A percentile compares a stretch with the other conserved stretches of the same genome.
These are phyloP conservation scores for Adelges cooleyi DNA, from an alignment of 1,140 invertebrate genomes.

Conservation along the genomic window DNA sequence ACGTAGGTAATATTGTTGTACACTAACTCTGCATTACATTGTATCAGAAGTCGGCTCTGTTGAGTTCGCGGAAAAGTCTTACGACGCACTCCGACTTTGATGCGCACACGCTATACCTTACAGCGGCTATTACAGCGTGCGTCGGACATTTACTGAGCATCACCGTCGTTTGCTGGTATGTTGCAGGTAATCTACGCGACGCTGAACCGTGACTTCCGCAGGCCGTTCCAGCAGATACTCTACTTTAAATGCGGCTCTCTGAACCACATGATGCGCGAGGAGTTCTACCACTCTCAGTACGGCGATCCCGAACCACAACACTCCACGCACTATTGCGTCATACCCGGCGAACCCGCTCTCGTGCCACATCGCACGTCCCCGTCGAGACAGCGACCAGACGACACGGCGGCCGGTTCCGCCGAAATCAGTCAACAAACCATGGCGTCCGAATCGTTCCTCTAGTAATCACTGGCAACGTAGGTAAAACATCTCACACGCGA, in stretches of 20 bases:
- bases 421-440: neutral
- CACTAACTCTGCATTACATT: no score
- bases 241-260: constrained; percentile 77
- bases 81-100: no score
- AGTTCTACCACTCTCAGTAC: constrained; percentile 84
- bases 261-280: constrained; percentile 81
- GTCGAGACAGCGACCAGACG: neutral
- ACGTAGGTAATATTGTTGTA: no score
- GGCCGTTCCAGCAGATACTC: constrained; percentile 81
- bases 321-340: constrained; percentile 26
- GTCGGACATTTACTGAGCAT: no score
- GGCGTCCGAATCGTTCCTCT: constrained; percentile 14
- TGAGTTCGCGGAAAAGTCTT: no score
- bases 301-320: constrained; percentile 50
- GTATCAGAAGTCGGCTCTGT: no score
- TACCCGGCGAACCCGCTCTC: neutral
- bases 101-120: no score
- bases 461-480: neutral
- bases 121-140: no score
- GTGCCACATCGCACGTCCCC: neutral
- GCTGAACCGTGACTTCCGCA: constrained; percentile 59
- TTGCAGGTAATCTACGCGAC: constrained; percentile 21
- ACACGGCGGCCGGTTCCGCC: neutral
- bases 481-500: no score
- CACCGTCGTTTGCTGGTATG: no score